phyloP scores from a whole-genome alignment of 2,888 invertebrate genomes.

The Mythimna albipuncta region DNA sequence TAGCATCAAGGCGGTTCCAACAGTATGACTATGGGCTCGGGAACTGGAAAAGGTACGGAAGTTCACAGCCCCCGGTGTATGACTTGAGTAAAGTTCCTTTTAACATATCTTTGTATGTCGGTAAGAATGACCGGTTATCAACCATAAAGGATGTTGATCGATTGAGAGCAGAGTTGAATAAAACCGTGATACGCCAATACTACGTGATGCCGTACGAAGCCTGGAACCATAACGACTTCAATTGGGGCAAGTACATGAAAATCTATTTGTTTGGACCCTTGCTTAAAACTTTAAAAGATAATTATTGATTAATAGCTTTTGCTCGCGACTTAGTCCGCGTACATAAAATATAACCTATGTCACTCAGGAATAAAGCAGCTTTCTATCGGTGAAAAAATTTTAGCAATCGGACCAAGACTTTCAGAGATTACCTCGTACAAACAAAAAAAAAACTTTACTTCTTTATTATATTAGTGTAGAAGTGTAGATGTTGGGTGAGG shows the following conservation, averaged over 20 bases:
- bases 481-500: no score
- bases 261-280: not conserved
- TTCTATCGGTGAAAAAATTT: no score
- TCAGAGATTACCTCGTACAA: no score
- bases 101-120: constrained; percentile 19
- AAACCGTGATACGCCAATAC: constrained; percentile 1
- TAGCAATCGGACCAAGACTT: no score
- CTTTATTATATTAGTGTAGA: no score
- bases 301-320: no score
- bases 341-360: no score
- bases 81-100: constrained; percentile 21
- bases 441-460: no score
- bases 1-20: not conserved
- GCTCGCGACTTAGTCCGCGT: no score
- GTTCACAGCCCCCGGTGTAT: constrained; percentile 1
- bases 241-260: constrained; percentile 1
- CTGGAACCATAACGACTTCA: constrained; percentile 30
- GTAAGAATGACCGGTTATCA: constrained; percentile 27
- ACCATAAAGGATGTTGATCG: constrained; percentile 9
- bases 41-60: constrained; percentile 14
- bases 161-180: not conserved
- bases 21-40: constrained; percentile 20
- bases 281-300: no score
- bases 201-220: not conserved
- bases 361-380: no score